Conservation (phyloP, 30 jellyfish, hydroid and myxozoan species). For the Hydractinia echinata region DNA sequence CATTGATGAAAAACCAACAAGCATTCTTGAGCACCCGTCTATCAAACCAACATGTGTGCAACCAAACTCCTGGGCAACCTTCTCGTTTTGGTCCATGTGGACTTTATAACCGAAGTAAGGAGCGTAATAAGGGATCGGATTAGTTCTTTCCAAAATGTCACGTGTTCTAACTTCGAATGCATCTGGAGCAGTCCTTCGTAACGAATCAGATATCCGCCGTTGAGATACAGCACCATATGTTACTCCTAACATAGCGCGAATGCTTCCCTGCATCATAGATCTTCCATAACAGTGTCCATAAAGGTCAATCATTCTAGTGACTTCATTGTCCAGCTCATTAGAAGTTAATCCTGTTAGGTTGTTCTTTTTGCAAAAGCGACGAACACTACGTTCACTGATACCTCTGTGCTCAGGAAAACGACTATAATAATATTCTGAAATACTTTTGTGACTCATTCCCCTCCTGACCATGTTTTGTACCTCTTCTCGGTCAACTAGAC, state of each 20-base stretch:
- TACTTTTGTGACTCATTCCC: not conserved
- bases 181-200: conserved; percentile 16
- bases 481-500: not conserved
- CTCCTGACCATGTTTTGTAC: not conserved
- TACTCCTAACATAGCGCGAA: not conserved
- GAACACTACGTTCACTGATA: not conserved
- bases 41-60: conserved; percentile 10
- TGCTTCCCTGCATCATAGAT: conserved; percentile 18
- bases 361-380: conserved; percentile 6
- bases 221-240: conserved; percentile 13
- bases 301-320: not conserved
- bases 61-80: conserved; percentile 2
- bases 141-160: conserved; percentile 1
- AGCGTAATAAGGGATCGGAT: not conserved
- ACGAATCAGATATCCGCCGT: conserved; percentile 6
- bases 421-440: not conserved
- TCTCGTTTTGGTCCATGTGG: conserved; percentile 21
- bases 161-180: conserved; percentile 15
- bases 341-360: not conserved
- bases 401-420: not conserved
- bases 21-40: conserved; percentile 19
- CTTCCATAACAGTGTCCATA: conserved; percentile 14
- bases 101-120: conserved; percentile 5
- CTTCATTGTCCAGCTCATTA: not conserved
- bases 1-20: conserved; percentile 9